Evolutionary conservation across 2,888 invertebrate species (phyloP), one percentile per base, ranked within the genome.

Genomic region (Willowsia nigromaculata): DNA sequence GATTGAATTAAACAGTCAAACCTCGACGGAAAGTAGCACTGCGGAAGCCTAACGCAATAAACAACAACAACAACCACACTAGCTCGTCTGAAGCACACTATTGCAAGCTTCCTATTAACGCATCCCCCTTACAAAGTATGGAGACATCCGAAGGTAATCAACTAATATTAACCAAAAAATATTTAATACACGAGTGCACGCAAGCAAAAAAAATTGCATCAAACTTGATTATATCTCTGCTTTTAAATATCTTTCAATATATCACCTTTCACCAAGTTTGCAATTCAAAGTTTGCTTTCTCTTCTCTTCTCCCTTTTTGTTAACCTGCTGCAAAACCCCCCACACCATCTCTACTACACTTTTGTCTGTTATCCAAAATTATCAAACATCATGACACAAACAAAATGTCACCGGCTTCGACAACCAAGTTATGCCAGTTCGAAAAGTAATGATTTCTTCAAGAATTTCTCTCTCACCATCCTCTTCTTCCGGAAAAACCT

Each of bases 91-190:
- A 74, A 7, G 74, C 74, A 74, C 74, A 74, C 9, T 74, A 74
- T 47, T 27, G 74, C 74, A 74, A 74, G 47, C 74, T 74, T 74
- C 74, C 74, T 47, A 74, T 74, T 74, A 74, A 47, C 47, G 1
- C 74, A 47, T 74, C 74, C 43, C 74, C 74, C 11, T 27, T 74
- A 13, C 74, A 43, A 27, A 74, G 74, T 74, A 74, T 74, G 74
- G 74, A 74, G 25, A 74, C 74, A 2, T 74, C 74, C 9, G 74
- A 74, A 74, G 74, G 74, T 74, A 74, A 47, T n/a, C 15, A 62
- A 15, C 43, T 74, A 22, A 18, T 40, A 1, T 6, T 4, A 27
- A 62, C 5, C 4, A 15, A 62, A 62, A 62, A 62, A 62, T 30
- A 62, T 15, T 13, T 56, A 62, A 27, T 62, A 13, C 30, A 27